Evolutionary conservation across 2,888 invertebrate species (phyloP).

Genomic region (Platynereis dumerilii): DNA sequence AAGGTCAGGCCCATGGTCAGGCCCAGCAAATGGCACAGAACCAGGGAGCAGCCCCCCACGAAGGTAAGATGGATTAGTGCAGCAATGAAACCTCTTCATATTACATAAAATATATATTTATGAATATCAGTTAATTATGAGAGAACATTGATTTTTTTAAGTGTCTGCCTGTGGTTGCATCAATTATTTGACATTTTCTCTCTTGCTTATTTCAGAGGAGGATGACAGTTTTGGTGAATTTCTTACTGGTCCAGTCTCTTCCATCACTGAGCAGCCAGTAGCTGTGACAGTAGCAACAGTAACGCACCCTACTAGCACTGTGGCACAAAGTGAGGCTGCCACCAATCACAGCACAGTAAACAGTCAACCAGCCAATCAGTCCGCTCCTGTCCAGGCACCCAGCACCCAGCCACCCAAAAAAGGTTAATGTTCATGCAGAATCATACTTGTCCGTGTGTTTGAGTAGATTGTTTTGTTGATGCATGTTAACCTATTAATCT

Average conservation of each 20-base stretch:
- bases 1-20: not conserved
- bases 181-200: not conserved
- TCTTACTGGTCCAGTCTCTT: constrained; percentile 29
- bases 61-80: not conserved
- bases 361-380: constrained; percentile 15
- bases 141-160: not conserved
- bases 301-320: not conserved
- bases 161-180: not conserved
- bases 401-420: not conserved
- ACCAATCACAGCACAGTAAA: not conserved
- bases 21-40: not conserved
- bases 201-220: constrained; percentile 3
- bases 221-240: constrained; percentile 50
- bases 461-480: too few relatives aligned
- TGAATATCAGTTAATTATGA: not conserved
- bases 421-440: too few relatives aligned
- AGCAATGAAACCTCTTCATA: not conserved
- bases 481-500: too few relatives aligned
- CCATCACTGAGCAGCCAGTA: not conserved
- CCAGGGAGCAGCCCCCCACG: not conserved
- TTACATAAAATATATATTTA: not conserved
- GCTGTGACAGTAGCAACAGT: not conserved
- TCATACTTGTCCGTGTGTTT: too few relatives aligned
- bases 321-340: not conserved
- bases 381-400: constrained; percentile 14